Conservation (phyloP, 1,140 invertebrate species). For the Camponotus floridanus region DNA sequence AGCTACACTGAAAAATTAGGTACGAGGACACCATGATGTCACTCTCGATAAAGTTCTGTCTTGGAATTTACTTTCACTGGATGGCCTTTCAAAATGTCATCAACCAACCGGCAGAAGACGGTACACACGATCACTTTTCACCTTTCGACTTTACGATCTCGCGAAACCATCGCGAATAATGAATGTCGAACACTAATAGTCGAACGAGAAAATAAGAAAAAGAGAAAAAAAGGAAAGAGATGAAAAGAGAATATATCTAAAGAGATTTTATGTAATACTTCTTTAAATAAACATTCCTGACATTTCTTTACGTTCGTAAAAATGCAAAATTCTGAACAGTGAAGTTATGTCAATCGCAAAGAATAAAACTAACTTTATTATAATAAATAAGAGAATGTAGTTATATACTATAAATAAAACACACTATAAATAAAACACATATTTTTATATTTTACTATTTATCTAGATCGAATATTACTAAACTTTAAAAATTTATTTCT, state of each 20-base stretch:
- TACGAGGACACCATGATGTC: conserved; percentile 67
- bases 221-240: conserved; percentile 17
- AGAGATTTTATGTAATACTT: background rate
- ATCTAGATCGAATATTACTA: background rate
- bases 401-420: background rate
- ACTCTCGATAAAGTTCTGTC: conserved; percentile 63
- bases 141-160: conserved; percentile 55
- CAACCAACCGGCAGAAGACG: conserved; percentile 42
- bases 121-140: conserved; percentile 51
- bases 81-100: conserved; percentile 81
- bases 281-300: background rate
- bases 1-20: conserved; percentile 55
- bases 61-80: conserved; percentile 73
- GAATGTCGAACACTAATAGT: conserved; percentile 9
- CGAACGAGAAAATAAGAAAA: conserved; percentile 7
- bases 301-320: background rate
- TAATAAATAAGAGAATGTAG: background rate
- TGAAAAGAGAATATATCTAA: background rate
- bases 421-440: too few species aligned
- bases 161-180: conserved; percentile 32
- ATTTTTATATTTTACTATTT: background rate
- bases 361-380: background rate
- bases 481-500: background rate
- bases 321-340: background rate
- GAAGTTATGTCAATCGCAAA: background rate